phyloP scores from a whole-genome alignment of 2,888 invertebrate species.

The Eremobia ochroleuca region DNA sequence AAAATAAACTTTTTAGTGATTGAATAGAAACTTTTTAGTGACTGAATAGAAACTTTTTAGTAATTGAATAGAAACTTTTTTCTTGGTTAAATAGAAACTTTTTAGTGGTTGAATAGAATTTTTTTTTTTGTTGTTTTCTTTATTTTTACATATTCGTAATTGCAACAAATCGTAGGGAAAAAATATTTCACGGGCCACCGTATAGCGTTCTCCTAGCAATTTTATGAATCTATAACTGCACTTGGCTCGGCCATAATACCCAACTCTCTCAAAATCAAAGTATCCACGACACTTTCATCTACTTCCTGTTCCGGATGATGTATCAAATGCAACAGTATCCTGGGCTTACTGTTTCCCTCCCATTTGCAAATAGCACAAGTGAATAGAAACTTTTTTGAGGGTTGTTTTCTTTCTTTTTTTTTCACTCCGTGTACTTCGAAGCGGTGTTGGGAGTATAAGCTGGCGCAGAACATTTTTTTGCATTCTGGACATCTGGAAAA shows the following conservation, averaged over 20 bases:
- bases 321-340: conserved; percentile 82
- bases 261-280: conserved; percentile 68
- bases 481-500: conserved; percentile 56
- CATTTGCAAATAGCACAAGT: conserved; percentile 78
- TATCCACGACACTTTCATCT: conserved; percentile 73
- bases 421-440: conserved; percentile 31
- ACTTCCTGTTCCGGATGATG: conserved; percentile 83
- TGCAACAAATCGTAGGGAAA: no score
- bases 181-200: no score
- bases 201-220: background rate
- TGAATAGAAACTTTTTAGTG: no score
- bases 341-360: conserved; percentile 71
- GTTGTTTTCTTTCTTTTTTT: conserved; percentile 10
- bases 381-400: conserved; percentile 64
- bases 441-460: conserved; percentile 34
- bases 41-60: no score
- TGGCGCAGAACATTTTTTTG: conserved; percentile 41
- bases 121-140: no score
- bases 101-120: no score
- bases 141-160: no score
- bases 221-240: background rate
- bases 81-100: no score
- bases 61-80: no score
- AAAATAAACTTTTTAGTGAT: no score
- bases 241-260: conserved; percentile 58